phyloP scores from a whole-genome alignment of 2,113 vertebrate species.

The Anguilla rostrata region DNA sequence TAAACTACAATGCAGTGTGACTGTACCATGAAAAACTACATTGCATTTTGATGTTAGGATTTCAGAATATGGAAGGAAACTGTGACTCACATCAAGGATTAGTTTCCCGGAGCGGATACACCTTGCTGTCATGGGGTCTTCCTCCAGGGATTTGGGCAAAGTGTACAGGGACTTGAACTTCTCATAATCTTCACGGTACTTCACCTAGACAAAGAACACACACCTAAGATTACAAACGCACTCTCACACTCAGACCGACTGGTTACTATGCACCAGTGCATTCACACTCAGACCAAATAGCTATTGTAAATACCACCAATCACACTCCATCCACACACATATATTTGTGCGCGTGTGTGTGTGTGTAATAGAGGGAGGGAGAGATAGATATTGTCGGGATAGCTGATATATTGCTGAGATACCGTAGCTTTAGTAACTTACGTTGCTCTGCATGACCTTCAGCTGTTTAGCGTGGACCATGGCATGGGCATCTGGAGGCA shows the following conservation, averaged over 20 bases:
- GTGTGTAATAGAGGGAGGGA: too few species aligned
- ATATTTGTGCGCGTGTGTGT: too few species aligned
- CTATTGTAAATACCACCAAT: not conserved
- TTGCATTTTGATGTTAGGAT: not conserved
- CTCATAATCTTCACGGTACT: conserved; percentile 96
- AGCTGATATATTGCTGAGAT: too few species aligned
- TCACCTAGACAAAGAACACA: conserved; percentile 70
- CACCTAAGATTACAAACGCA: not conserved
- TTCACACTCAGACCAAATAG: not conserved
- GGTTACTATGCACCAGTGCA: too few species aligned
- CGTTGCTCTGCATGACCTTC: conserved; percentile 82
- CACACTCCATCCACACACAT: too few species aligned
- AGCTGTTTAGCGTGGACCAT: conserved; percentile 83
- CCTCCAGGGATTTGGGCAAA: conserved; percentile 84
- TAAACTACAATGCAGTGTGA: too few species aligned
- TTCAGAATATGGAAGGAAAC: not conserved
- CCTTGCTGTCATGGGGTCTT: conserved; percentile 86
- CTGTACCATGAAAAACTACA: too few species aligned
- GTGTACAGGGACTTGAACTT: conserved; percentile 96
- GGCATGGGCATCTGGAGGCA: conserved; percentile 79
- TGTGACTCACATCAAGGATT: conserved; percentile 80
- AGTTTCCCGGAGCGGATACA: conserved; percentile 88
- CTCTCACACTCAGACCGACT: not conserved
- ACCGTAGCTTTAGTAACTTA: conserved; percentile 63
- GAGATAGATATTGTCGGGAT: too few species aligned